A percentile compares a stretch with the other conserved stretches of the same genome.
Evolutionary conservation across 2,797 vertebrate genomes (phyloP).

Genomic region (Channa striata): DNA sequence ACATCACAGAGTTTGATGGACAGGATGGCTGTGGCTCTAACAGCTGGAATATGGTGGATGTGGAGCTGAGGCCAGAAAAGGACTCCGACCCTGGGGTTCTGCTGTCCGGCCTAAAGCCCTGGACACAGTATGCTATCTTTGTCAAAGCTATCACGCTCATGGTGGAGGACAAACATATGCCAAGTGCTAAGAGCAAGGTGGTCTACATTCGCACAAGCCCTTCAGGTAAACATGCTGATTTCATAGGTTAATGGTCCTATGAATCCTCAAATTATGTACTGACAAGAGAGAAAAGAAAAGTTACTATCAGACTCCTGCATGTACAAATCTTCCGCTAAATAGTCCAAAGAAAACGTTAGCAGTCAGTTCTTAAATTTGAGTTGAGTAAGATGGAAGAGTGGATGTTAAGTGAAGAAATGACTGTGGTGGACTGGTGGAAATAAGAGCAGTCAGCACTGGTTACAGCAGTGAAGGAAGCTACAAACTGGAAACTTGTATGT

Average conservation of each 20-base stretch:
- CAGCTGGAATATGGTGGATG: slow-evolving; percentile 99
- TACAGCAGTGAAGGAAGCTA: background rate
- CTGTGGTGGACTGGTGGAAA: background rate
- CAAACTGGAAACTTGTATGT: background rate
- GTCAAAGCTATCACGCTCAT: slow-evolving; percentile 96
- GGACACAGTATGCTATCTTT: slow-evolving; percentile 97
- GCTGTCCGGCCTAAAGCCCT: slow-evolving; percentile 91
- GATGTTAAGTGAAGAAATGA: background rate
- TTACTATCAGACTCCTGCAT: background rate
- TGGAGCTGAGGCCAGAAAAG: slow-evolving; percentile 91
- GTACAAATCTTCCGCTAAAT: background rate
- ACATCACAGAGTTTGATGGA: slow-evolving; percentile 95
- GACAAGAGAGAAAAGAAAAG: background rate
- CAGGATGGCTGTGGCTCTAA: slow-evolving; percentile 98
- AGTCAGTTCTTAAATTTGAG: background rate
- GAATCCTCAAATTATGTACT: background rate
- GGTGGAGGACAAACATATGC: slow-evolving; percentile 91
- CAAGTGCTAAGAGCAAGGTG: slow-evolving; percentile 95
- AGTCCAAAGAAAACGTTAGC: background rate
- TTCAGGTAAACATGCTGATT: slow-evolving; percentile 78
- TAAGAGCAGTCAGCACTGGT: background rate
- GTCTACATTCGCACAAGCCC: slow-evolving; percentile 94
- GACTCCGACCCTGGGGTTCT: slow-evolving; percentile 90
- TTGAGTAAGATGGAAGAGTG: background rate
- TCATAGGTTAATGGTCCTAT: background rate